These are phyloP conservation scores for Mesopsocus fuscifrons DNA, from an alignment of 2,888 invertebrate genomes.

Conservation along the genomic window DNA sequence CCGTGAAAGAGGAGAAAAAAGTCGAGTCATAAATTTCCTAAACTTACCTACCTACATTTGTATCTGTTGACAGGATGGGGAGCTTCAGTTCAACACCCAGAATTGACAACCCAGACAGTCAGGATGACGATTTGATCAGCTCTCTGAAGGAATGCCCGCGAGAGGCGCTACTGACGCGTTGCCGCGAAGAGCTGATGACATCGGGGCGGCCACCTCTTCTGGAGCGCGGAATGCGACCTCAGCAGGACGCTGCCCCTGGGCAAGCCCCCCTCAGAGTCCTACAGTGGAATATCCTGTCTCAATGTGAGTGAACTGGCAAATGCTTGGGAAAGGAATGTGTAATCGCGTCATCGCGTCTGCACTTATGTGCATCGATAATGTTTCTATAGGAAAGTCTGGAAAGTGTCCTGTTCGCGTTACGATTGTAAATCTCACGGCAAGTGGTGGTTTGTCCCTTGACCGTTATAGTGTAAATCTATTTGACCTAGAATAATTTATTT, in stretches of 20 bases:
- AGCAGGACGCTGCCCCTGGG: conserved; percentile 6
- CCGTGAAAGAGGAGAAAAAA: no score
- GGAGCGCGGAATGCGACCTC: neutral
- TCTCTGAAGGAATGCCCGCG: conserved; percentile 20
- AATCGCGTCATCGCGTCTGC: no score
- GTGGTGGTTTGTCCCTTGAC: no score
- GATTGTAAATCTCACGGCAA: no score
- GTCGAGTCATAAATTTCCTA: no score
- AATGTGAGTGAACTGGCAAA: conserved; percentile 31
- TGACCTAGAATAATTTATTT: no score
- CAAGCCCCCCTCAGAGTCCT: conserved; percentile 31
- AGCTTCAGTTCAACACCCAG: conserved; percentile 49
- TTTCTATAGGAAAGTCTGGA: neutral
- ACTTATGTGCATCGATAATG: neutral
- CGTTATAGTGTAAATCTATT: no score
- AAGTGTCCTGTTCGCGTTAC: no score
- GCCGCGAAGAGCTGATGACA: conserved; percentile 20
- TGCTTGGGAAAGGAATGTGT: neutral
- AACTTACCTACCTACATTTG: no score
- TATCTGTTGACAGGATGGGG: conserved; percentile 56
- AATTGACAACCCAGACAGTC: conserved; percentile 38
- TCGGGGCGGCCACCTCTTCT: conserved; percentile 2
- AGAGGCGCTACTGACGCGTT: conserved; percentile 22
- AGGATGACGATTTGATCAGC: conserved; percentile 36
- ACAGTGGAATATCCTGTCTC: conserved; percentile 53